phyloP scores from a whole-genome alignment of 1,140 invertebrate genomes.

The Nasonia giraulti region DNA sequence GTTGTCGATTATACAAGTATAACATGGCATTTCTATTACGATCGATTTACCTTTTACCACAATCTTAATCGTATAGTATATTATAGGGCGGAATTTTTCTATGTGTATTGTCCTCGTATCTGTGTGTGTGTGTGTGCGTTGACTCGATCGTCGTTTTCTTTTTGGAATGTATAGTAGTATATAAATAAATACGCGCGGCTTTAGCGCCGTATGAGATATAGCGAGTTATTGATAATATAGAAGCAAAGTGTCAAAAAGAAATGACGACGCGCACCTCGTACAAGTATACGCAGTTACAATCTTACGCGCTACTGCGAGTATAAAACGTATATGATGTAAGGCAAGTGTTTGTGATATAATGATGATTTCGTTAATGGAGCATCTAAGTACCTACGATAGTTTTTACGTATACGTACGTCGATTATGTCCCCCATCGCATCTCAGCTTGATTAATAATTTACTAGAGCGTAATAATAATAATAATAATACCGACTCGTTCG shows the following conservation, averaged over 20 bases:
- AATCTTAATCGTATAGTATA: constrained; percentile 13
- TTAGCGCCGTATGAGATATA: no score
- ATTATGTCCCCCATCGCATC: not conserved
- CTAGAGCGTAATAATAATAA: not conserved
- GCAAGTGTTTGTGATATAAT: constrained; percentile 5
- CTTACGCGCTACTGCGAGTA: constrained; percentile 46
- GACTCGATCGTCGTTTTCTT: not conserved
- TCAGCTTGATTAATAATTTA: not conserved
- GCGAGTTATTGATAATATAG: not conserved
- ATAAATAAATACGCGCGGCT: no score
- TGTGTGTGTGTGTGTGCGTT: not conserved
- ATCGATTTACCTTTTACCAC: constrained; percentile 39
- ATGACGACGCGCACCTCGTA: constrained; percentile 14
- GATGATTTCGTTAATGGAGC: not conserved
- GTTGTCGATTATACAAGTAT: constrained; percentile 35
- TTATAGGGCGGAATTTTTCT: not conserved
- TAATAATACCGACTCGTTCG: not conserved
- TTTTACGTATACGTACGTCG: not conserved
- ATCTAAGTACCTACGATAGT: not conserved
- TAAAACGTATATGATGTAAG: constrained; percentile 25
- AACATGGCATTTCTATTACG: constrained; percentile 47
- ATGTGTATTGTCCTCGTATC: not conserved
- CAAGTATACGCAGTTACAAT: constrained; percentile 9
- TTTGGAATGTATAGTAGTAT: not conserved
- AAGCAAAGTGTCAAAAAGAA: not conserved